Conservation (phyloP, 1,140 invertebrate genomes). For the Monomorium pharaonis region DNA sequence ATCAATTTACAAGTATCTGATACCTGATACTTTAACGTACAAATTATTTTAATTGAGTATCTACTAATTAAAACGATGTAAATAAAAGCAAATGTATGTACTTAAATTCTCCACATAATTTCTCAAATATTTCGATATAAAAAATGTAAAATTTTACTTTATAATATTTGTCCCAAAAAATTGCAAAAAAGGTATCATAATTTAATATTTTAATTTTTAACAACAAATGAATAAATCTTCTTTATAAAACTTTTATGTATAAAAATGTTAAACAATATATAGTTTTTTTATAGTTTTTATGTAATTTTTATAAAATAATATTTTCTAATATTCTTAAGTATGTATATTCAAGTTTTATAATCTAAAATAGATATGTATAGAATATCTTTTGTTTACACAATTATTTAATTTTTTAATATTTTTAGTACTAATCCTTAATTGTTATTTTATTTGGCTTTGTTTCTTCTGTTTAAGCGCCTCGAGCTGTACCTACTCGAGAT, state of each 20-base stretch:
- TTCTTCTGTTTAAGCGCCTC: too few species aligned
- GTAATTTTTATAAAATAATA: too few species aligned
- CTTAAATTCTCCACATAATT: neutral
- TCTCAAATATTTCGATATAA: neutral
- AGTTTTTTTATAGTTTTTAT: too few species aligned
- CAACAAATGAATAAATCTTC: neutral
- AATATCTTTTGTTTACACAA: neutral
- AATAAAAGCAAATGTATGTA: neutral
- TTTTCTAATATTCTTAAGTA: neutral
- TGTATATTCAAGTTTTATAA: neutral
- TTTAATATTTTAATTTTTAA: neutral
- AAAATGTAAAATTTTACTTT: neutral
- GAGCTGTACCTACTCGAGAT: too few species aligned
- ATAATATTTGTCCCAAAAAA: neutral
- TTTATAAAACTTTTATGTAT: neutral
- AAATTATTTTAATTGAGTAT: conserved; percentile 24
- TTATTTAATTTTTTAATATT: neutral
- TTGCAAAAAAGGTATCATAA: neutral
- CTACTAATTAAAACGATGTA: neutral
- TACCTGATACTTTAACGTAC: neutral
- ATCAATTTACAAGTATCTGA: neutral
- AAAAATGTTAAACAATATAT: neutral
- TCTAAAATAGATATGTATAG: neutral
- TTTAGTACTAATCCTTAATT: too few species aligned
- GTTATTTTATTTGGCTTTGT: too few species aligned